phyloP scores from a whole-genome alignment of 2,797 vertebrate genomes.

The Knipowitschia caucasica region DNA sequence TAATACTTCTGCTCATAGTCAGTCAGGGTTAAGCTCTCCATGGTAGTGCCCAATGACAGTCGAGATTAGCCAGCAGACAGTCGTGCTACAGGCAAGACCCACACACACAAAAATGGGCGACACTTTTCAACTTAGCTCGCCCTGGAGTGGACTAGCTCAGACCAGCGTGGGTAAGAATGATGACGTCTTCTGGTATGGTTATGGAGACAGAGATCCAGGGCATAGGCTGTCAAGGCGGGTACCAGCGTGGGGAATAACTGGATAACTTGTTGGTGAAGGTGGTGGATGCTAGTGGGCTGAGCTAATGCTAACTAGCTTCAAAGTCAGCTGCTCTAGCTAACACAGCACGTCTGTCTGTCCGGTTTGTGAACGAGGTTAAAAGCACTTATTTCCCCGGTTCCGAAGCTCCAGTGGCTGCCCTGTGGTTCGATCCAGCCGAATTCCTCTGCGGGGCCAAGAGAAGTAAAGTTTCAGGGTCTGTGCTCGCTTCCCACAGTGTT shows the following conservation, averaged over 20 bases:
- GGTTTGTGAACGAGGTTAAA: slow-evolving; percentile 11
- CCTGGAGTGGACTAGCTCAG: slow-evolving; percentile 45
- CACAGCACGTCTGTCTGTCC: slow-evolving; percentile 25
- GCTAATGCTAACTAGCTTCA: slow-evolving; percentile 71
- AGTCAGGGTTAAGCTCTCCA: slow-evolving; percentile 94
- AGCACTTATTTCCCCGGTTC: slow-evolving; percentile 20
- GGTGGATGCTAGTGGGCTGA: slow-evolving; percentile 51
- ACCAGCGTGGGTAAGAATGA: slow-evolving; percentile 48
- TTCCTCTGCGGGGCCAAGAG: slow-evolving; percentile 59
- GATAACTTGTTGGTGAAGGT: slow-evolving; percentile 59
- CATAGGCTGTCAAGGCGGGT: slow-evolving; percentile 3
- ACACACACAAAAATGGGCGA: slow-evolving; percentile 68
- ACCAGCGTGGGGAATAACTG: slow-evolving; percentile 45
- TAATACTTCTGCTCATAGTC: slow-evolving; percentile 97
- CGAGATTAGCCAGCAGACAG: slow-evolving; percentile 53
- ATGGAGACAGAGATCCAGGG: neutral
- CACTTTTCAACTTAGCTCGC: slow-evolving; percentile 67
- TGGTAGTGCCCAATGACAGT: slow-evolving; percentile 59
- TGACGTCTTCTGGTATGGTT: slow-evolving; percentile 21
- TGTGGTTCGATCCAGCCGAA: slow-evolving; percentile 24
- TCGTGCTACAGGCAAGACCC: slow-evolving; percentile 59
- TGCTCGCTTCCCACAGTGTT: slow-evolving; percentile 73
- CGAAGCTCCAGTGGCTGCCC: slow-evolving; percentile 23
- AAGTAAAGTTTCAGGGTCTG: slow-evolving; percentile 81
- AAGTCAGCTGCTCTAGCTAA: slow-evolving; percentile 58